phyloP scores from a whole-genome alignment of 1,140 invertebrate genomes.

The Dreissena polymorpha region DNA sequence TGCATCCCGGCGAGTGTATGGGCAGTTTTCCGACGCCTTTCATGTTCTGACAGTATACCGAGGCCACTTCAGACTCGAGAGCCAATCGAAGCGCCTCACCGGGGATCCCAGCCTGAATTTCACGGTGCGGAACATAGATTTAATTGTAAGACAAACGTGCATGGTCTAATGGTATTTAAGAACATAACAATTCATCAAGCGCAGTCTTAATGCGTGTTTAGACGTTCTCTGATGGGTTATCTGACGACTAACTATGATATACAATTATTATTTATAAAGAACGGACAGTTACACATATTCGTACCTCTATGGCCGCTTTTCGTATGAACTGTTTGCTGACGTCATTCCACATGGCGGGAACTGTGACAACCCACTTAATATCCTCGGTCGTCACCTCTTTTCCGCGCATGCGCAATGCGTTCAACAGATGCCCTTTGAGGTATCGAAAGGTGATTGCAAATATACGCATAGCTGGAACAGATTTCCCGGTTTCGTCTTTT shows the following conservation, averaged over 20 bases:
- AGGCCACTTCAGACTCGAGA: constrained; percentile 71
- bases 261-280: not conserved
- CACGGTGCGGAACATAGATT: too few species aligned
- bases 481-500: constrained; percentile 68
- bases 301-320: constrained; percentile 69
- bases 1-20: constrained; percentile 65
- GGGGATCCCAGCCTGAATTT: constrained; percentile 66
- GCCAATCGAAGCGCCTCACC: constrained; percentile 70
- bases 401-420: constrained; percentile 55
- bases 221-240: not conserved
- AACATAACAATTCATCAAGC: too few species aligned
- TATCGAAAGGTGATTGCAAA: constrained; percentile 69
- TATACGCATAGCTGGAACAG: constrained; percentile 66
- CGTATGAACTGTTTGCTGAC: constrained; percentile 76
- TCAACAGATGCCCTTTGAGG: constrained; percentile 68
- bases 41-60: constrained; percentile 70
- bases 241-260: not conserved
- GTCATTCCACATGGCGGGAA: constrained; percentile 75
- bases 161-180: too few species aligned
- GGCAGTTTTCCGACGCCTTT: constrained; percentile 51
- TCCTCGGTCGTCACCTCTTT: constrained; percentile 41
- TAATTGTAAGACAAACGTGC: too few species aligned
- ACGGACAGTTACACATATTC: not conserved
- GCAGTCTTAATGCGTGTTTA: too few species aligned
- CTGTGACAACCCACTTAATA: constrained; percentile 73